phyloP scores from a whole-genome alignment of 2,888 invertebrate species.

The Chymomyza procnemis region DNA sequence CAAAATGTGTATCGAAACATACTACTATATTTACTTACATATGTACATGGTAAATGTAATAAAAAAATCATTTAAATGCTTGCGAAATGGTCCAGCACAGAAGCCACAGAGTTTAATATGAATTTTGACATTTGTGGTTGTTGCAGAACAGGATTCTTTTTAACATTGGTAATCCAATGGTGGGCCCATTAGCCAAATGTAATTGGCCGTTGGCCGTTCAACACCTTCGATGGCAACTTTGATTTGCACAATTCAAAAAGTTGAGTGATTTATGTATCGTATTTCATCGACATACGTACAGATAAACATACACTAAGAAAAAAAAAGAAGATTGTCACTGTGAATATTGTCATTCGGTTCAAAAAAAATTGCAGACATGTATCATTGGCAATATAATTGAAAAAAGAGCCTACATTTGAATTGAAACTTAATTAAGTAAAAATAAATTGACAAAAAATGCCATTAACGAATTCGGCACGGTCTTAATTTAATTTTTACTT shows the following conservation, averaged over 20 bases:
- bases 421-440: too few species aligned
- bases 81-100: not conserved
- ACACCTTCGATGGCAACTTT: conserved; percentile 56
- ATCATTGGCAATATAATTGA: too few species aligned
- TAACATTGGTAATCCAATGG: conserved; percentile 13
- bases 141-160: conserved; percentile 37
- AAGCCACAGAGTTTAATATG: not conserved
- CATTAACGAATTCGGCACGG: too few species aligned
- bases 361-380: too few species aligned
- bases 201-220: conserved; percentile 22
- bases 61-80: not conserved
- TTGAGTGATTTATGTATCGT: conserved; percentile 56
- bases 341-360: too few species aligned
- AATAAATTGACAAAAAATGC: too few species aligned
- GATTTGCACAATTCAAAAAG: conserved; percentile 50
- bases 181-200: conserved; percentile 54
- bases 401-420: too few species aligned
- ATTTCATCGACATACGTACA: not conserved
- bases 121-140: conserved; percentile 3
- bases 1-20: not conserved
- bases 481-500: too few species aligned
- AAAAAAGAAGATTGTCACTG: too few species aligned
- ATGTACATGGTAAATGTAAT: not conserved
- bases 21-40: not conserved
- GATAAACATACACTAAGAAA: not conserved